phyloP scores from a whole-genome alignment of 2,888 invertebrate species.

The Drosophila anceps region DNA sequence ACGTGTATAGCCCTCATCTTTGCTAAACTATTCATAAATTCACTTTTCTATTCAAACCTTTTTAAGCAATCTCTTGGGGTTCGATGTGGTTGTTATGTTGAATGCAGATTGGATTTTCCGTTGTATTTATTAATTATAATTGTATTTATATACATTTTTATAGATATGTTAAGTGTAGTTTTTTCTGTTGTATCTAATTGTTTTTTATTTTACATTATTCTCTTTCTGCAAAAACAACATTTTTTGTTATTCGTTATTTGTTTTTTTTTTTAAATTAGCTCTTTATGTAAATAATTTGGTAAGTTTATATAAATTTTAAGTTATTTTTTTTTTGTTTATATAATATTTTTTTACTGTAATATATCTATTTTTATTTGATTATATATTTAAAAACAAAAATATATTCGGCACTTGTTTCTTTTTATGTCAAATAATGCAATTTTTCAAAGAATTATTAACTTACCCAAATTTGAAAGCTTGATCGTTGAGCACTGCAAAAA shows the following conservation, averaged over 20 bases:
- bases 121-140: not conserved
- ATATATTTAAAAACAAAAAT: not conserved
- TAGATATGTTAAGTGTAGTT: too few species aligned
- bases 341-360: too few species aligned
- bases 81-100: not conserved
- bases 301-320: not conserved
- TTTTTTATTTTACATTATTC: too few species aligned
- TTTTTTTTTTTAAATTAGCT: too few species aligned
- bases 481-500: slow-evolving; percentile 28
- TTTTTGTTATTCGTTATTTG: too few species aligned
- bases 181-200: not conserved
- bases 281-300: too few species aligned
- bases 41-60: not conserved
- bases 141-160: not conserved
- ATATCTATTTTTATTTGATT: not conserved
- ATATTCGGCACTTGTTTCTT: slow-evolving; percentile 57
- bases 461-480: slow-evolving; percentile 36
- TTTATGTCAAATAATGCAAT: not conserved
- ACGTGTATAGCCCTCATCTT: too few species aligned
- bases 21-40: not conserved
- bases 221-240: too few species aligned
- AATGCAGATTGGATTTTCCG: not conserved
- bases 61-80: not conserved
- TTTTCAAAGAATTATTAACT: slow-evolving; percentile 15
- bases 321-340: not conserved